These are phyloP conservation scores for Netelia inedita DNA, from an alignment of 2,888 invertebrate species.

Conservation along the genomic window DNA sequence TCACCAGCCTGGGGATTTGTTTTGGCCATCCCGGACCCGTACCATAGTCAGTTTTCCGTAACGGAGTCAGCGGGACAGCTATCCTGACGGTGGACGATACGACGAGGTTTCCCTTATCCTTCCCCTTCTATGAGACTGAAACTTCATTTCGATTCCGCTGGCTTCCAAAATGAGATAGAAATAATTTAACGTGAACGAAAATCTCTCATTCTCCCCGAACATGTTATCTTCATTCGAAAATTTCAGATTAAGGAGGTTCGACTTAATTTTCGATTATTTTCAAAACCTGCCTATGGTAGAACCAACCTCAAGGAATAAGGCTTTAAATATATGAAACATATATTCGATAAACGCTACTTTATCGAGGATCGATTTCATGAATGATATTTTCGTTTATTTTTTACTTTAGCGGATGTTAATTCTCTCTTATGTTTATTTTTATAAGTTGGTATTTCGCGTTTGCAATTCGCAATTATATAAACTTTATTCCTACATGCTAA, in stretches of 20 bases:
- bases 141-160: constrained; percentile 57
- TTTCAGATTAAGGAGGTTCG: neutral
- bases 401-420: neutral
- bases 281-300: neutral
- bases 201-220: constrained; percentile 22
- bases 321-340: neutral
- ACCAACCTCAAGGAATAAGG: neutral
- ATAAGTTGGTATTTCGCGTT: neutral
- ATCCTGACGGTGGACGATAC: constrained; percentile 52
- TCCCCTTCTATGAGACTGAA: neutral
- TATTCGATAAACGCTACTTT: neutral
- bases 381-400: neutral
- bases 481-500: no score
- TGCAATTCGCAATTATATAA: no score
- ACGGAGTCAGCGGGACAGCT: constrained; percentile 71
- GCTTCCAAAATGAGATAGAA: constrained; percentile 54
- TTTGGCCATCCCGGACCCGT: constrained; percentile 75
- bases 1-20: constrained; percentile 79
- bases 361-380: neutral
- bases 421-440: neutral
- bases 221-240: neutral
- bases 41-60: constrained; percentile 74
- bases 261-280: neutral
- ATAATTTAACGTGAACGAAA: constrained; percentile 51
- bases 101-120: constrained; percentile 31